These are phyloP conservation scores for Entomyzon cyanotis DNA, from an alignment of 2,113 vertebrate species.

Conservation along the genomic window DNA sequence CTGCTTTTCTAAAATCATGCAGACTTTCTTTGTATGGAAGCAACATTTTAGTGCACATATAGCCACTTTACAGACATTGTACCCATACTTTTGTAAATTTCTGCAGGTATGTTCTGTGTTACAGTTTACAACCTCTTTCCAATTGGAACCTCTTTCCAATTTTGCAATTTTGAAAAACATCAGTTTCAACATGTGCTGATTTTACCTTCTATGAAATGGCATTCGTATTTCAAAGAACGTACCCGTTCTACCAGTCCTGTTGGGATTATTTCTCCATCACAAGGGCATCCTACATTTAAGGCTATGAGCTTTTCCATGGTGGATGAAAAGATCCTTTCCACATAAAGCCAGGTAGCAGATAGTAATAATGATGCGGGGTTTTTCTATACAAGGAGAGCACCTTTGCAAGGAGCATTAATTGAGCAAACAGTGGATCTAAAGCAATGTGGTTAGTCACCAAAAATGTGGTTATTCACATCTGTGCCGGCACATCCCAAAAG, in stretches of 20 bases:
- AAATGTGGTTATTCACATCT: not conserved
- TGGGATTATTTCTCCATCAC: not conserved
- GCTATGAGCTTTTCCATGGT: not conserved
- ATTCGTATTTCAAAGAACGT: not conserved
- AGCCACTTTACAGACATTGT: not conserved
- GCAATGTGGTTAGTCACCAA: not conserved
- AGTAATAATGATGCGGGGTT: fast-evolving
- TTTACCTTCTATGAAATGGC: not conserved
- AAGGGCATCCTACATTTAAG: not conserved
- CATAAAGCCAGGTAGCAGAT: not conserved
- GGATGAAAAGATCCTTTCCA: not conserved
- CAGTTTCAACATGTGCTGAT: not conserved
- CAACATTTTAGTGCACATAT: not conserved
- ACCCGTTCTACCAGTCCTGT: not conserved
- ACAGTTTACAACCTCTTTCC: not conserved
- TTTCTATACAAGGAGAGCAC: not conserved
- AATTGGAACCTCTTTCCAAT: not conserved
- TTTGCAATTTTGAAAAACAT: not conserved
- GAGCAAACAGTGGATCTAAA: not conserved
- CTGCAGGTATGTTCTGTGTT: not conserved
- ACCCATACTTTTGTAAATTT: not conserved
- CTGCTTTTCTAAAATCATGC: not conserved
- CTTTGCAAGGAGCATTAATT: not conserved
- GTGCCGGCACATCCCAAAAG: not conserved
- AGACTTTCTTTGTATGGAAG: not conserved